Conservation (phyloP, 2,888 invertebrate genomes). For the Ochropleura plecta region DNA sequence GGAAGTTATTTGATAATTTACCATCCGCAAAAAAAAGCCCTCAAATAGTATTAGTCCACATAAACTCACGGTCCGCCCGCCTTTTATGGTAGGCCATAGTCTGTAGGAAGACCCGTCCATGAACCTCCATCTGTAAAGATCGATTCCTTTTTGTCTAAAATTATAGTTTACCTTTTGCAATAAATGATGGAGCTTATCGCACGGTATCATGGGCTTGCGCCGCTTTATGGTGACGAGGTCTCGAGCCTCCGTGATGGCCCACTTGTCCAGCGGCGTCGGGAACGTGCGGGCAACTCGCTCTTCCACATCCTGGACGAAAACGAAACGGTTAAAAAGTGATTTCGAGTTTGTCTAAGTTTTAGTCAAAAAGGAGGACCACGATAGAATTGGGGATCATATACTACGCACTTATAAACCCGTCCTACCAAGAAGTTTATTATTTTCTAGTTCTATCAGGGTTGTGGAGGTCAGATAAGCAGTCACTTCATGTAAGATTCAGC, state of each 20-base stretch:
- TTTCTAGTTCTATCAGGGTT: no score
- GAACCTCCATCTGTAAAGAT: no score
- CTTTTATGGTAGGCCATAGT: no score
- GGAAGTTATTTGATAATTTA: no score
- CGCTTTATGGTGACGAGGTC: slow-evolving; percentile 95
- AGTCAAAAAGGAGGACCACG: neutral
- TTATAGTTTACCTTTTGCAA: slow-evolving; percentile 88
- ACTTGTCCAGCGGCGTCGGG: slow-evolving; percentile 98
- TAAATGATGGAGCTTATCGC: slow-evolving; percentile 97
- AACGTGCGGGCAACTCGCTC: slow-evolving; percentile 97
- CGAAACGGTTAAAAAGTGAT: neutral
- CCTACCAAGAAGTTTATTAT: no score
- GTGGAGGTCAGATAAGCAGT: no score
- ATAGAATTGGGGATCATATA: neutral
- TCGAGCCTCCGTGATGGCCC: slow-evolving; percentile 97
- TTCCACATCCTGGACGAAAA: slow-evolving; percentile 94
- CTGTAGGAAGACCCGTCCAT: no score
- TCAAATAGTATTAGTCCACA: no score
- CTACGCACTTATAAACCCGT: neutral
- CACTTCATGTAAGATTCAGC: no score
- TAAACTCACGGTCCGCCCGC: no score
- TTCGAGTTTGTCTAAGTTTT: neutral
- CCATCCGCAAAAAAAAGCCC: no score
- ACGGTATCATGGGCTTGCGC: slow-evolving; percentile 93
- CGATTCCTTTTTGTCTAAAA: neutral